Evolutionary conservation across 2,888 invertebrate species (phyloP).

Genomic region (Phragmatobia fuliginosa): DNA sequence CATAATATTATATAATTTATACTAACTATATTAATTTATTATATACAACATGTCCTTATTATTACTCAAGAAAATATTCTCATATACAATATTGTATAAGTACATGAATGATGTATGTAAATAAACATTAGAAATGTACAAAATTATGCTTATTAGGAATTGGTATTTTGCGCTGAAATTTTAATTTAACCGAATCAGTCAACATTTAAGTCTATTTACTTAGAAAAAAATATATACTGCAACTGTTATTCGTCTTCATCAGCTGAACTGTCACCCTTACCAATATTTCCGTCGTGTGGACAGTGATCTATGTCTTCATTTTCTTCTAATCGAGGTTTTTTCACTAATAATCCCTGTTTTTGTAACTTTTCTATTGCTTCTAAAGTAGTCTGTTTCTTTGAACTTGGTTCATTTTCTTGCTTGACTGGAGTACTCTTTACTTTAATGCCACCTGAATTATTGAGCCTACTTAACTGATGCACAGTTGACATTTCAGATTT

Average conservation of each 20-base stretch:
- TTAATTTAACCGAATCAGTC: constrained; percentile 43
- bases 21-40: constrained; percentile 28
- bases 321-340: constrained; percentile 74
- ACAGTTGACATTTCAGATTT: constrained; percentile 69
- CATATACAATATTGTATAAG: constrained; percentile 34
- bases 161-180: constrained; percentile 38
- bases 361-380: constrained; percentile 80
- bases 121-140: constrained; percentile 35
- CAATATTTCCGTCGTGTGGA: constrained; percentile 59
- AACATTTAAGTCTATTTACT: constrained; percentile 39
- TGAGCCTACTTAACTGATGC: constrained; percentile 70
- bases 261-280: constrained; percentile 48
- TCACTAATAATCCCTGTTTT: constrained; percentile 78
- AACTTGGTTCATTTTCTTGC: constrained; percentile 68
- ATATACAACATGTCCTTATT: constrained; percentile 45
- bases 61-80: constrained; percentile 42
- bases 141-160: constrained; percentile 32
- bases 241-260: constrained; percentile 54
- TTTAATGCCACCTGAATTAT: constrained; percentile 70
- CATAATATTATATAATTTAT: constrained; percentile 35
- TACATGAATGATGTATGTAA: constrained; percentile 23
- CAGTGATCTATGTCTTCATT: constrained; percentile 62
- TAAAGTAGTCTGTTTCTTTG: constrained; percentile 69
- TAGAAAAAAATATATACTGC: constrained; percentile 19
- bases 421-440: constrained; percentile 71